These are phyloP conservation scores for Amyelois transitella DNA, from an alignment of 1,140 invertebrate genomes.

Conservation along the genomic window DNA sequence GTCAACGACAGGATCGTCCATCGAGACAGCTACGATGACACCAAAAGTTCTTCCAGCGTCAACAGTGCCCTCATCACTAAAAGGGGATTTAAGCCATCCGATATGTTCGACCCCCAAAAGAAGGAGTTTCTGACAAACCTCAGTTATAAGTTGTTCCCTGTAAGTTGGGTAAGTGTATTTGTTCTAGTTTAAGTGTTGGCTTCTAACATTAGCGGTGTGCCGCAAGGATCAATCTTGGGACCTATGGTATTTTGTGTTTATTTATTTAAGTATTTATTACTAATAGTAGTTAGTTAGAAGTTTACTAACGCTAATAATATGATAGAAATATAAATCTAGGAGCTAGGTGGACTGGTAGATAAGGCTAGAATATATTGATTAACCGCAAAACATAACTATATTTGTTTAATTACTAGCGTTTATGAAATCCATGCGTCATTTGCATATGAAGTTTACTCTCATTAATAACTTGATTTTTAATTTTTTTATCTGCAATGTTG, in stretches of 20 bases:
- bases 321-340: no score
- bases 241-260: slow-evolving; percentile 25
- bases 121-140: slow-evolving; percentile 86
- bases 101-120: slow-evolving; percentile 86
- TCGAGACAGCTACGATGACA: slow-evolving; percentile 65
- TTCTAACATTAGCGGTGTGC: slow-evolving; percentile 46
- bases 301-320: background rate
- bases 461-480: no score
- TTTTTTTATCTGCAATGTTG: no score
- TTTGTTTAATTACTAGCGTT: no score
- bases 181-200: slow-evolving; percentile 32
- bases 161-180: slow-evolving; percentile 81
- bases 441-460: no score
- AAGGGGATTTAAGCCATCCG: slow-evolving; percentile 88
- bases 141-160: slow-evolving; percentile 85
- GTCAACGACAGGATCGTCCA: slow-evolving; percentile 70
- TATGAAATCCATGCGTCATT: no score
- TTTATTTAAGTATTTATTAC: slow-evolving; percentile 10
- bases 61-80: slow-evolving; percentile 71
- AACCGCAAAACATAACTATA: no score
- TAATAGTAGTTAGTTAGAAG: background rate
- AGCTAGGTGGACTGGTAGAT: no score
- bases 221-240: slow-evolving; percentile 35
- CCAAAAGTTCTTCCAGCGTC: slow-evolving; percentile 60
- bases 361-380: no score